Evolutionary conservation across 2,888 invertebrate species (phyloP), one percentile per base, ranked within the genome.

Genomic region (Phoenoteleia sp.): DNA sequence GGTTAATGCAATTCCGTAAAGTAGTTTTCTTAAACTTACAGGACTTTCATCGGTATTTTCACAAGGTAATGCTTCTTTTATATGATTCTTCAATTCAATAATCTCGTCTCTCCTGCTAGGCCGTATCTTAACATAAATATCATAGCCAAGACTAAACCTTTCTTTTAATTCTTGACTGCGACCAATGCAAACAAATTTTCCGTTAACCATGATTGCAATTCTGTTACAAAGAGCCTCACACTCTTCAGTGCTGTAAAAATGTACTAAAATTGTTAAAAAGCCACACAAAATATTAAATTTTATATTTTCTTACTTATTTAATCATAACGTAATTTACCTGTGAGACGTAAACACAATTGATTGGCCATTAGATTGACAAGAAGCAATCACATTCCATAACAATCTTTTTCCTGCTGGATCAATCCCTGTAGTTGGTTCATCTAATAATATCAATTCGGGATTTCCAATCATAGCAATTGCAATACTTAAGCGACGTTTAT

Each of bases 181-280:
- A 15, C 64, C 72, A 4, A 56, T 45, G 58, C 71, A 72, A 11
- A 27, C 49, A 29, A 71, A 47, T 66, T 72, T 15, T 36, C 71
- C 62, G 13, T 64, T 27, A 6, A 80, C 17, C 72, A 72, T 72
- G 4, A 72, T 47, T 17, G 56, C 64, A 36, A 71, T 29, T 9
- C 80, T 17, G 21, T 47, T 47, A 21, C 58, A 64, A 47, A 80
- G 47, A 3, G 56, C 25, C 33, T 80, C 54, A 94, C 97, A 98
- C 94, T 98, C 98, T 92, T 98, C 97, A 97, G 98, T 97, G 90
- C 97, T 97, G 15, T 1, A 75, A 29, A 27, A 15, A 33, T 25
- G 19, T 23, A 58, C 11, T 3, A 27, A 47, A 45, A 15, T 45
- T 39, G n/a, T 39, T n/a, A n/a, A n/a, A n/a, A n/a, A n/a, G n/a